Evolutionary conservation across 2,797 vertebrate species (phyloP), one percentile per base, ranked within the genome.

Genomic region (Cheirogaleus major): DNA sequence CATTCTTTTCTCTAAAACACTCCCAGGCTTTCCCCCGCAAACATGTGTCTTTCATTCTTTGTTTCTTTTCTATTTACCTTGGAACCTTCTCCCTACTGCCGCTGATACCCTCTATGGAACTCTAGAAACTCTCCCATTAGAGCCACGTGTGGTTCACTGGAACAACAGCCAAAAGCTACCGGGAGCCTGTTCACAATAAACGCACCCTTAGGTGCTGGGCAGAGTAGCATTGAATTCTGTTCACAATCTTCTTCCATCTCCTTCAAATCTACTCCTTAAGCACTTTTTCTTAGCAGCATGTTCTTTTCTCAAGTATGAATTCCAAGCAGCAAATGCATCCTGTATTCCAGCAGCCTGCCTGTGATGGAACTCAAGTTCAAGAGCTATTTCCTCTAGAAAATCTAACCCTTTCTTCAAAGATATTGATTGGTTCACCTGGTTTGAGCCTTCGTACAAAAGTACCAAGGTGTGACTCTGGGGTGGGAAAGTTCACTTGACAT

Each of bases 311-410:
- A 78, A 43, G 41, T 8, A 27, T 17, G 23, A 85, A 81, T 79
- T 45, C n/a, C 79, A 43, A 63, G 23, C 35, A 41, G 13, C 63
- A 67, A 59, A 88, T 23, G 18, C 18, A 18, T 27, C 22, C 70
- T 89, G 13, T 35, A 3, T 75, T 52, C 52, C 17, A 78, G 45
- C 5, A 70, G 43, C n/a, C 17, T 63, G 25, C 43, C 20, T 89
- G 88, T 41, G 6, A 23, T n/a, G 69, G 41, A 55, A 59, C 20
- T 80, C 63, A 59, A 63, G 43, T 82, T 43, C 72, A 63, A 87
- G 73, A 94, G 80, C 2, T n/a, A 38, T 17, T 69, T 63, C 61
- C 70, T 92, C 76, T 50, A 70, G 72, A 96, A 94, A 93, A 70
- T 5, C 23, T 17, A 82, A 32, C 3, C 13, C 20, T 70, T 81